A percentile compares a stretch with the other conserved stretches of the same genome.
phyloP scores from a whole-genome alignment of 1,140 invertebrate species.

The Dermatophagoides farinae region DNA sequence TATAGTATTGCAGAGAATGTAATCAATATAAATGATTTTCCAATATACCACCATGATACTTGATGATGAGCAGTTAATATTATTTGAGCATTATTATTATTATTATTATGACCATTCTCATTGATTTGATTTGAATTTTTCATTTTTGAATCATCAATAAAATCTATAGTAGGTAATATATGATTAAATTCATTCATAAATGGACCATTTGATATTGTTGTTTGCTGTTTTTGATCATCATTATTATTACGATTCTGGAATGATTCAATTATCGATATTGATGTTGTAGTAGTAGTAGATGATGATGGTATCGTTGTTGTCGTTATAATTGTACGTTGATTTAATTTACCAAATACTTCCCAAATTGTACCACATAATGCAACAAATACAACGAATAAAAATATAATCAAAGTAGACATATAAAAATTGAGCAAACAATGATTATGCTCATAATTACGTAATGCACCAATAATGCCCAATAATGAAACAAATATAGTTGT shows the following conservation, averaged over 20 bases:
- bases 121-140: not conserved
- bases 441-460: not conserved
- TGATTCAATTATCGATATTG: not conserved
- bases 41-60: slow-evolving; percentile 1
- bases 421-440: slow-evolving; percentile 11
- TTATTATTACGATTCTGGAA: too few relatives aligned
- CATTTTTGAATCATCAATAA: not conserved
- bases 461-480: not conserved
- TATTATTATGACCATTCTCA: too few relatives aligned
- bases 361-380: slow-evolving; percentile 9
- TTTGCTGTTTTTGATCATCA: not conserved
- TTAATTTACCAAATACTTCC: slow-evolving; percentile 6
- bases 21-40: slow-evolving; percentile 4
- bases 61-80: not conserved
- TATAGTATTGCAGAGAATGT: not conserved
- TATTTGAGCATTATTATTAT: not conserved
- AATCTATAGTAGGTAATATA: not conserved
- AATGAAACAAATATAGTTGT: not conserved
- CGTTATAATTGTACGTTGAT: not conserved
- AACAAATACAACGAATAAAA: slow-evolving; percentile 7
- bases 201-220: not conserved
- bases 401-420: slow-evolving; percentile 8
- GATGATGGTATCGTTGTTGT: not conserved
- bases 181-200: not conserved
- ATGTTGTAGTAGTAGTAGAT: not conserved